Conservation (phyloP, 2,113 vertebrate genomes). For the Butastur rufipennis region DNA sequence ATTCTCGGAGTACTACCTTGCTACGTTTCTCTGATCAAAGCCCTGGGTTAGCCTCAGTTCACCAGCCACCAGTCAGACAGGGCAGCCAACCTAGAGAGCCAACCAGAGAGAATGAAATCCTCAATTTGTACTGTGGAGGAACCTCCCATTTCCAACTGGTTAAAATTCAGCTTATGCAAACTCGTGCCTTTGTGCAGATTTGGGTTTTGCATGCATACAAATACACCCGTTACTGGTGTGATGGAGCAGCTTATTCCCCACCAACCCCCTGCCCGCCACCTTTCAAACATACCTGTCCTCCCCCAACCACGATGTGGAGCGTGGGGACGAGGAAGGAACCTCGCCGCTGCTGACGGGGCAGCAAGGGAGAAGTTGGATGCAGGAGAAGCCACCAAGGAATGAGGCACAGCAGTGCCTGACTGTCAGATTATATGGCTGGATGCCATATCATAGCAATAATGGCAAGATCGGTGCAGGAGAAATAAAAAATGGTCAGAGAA, state of each 20-base stretch:
- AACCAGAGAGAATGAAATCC: not conserved
- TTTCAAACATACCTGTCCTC: not conserved
- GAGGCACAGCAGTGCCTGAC: not conserved
- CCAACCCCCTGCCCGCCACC: not conserved
- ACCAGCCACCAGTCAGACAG: not conserved
- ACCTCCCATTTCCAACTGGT: not conserved
- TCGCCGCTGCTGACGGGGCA: not conserved
- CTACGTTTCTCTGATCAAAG: not conserved
- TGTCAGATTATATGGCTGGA: not conserved
- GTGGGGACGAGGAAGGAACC: not conserved
- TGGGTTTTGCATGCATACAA: not conserved
- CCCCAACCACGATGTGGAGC: rapidly evolving
- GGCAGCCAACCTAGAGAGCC: not conserved
- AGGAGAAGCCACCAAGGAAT: not conserved
- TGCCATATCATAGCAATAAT: rapidly evolving
- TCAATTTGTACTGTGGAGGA: not conserved
- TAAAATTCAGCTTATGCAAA: not conserved
- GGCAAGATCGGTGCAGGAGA: not conserved
- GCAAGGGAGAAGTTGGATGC: not conserved
- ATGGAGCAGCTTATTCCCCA: not conserved
- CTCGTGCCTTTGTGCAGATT: not conserved
- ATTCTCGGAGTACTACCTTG: not conserved
- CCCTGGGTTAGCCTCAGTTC: not conserved
- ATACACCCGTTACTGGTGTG: not conserved
- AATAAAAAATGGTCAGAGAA: not conserved